phyloP scores from a whole-genome alignment of 1,140 invertebrate species.

The Venturia canescens region DNA sequence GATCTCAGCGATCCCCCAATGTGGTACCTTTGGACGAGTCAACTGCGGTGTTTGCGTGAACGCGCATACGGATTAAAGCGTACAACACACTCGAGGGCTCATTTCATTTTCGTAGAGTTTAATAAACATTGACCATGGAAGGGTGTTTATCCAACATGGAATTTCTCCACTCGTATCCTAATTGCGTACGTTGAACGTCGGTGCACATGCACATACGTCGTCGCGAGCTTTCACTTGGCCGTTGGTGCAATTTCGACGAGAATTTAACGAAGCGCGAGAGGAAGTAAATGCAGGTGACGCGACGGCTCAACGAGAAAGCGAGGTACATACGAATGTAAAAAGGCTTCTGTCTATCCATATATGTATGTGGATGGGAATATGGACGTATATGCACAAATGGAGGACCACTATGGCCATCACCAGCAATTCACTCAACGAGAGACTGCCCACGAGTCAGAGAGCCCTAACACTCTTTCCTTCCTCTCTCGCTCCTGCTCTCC shows the following conservation, averaged over 20 bases:
- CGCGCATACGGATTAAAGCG: background rate
- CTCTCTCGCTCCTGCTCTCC: background rate
- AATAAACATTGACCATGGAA: constrained; percentile 38
- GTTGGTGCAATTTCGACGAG: constrained; percentile 37
- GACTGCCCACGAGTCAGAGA: constrained; percentile 16
- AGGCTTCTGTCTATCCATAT: background rate
- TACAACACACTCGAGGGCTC: background rate
- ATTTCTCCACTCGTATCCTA: constrained; percentile 33
- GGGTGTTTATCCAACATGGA: constrained; percentile 7
- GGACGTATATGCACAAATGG: background rate
- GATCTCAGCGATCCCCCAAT: too few species aligned
- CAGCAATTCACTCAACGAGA: constrained; percentile 45
- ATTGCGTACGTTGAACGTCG: constrained; percentile 36
- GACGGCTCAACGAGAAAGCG: constrained; percentile 21
- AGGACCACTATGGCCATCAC: constrained; percentile 19
- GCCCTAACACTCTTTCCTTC: constrained; percentile 14
- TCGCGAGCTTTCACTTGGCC: constrained; percentile 8
- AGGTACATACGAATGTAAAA: constrained; percentile 21
- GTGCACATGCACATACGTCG: constrained; percentile 15
- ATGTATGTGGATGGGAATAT: background rate
- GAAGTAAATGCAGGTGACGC: constrained; percentile 30
- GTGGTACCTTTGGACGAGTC: background rate
- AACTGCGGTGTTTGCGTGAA: background rate
- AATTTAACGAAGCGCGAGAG: constrained; percentile 19
- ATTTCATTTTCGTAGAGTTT: constrained; percentile 28